Base-by-base conservation (phyloP, 2,797 vertebrate species). In the Morus bassanus region DNA sequence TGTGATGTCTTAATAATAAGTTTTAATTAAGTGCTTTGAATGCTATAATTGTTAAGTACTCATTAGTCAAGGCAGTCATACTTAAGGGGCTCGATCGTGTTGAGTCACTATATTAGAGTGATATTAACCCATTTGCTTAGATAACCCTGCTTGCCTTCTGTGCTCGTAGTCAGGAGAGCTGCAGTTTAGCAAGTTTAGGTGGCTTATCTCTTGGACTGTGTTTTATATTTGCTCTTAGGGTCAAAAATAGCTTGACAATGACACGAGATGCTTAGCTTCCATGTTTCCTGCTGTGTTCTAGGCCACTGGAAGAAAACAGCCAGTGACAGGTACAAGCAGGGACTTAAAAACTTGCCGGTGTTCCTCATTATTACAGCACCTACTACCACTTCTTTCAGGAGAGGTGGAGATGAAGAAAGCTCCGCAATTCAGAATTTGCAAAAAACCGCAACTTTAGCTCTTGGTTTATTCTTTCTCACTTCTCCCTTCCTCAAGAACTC, bases 11-110 rank as follows among this genome's bases (percentile, higher is more conserved):
- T 89, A 95, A 88, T 95, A 48, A 48, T 14, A 15, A 41, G 45
- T 67, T 89, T 88, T 84, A 89, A 90, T 93, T 93, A 84, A 88
- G 35, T 84, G 35, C 23, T 84, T 77, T 93, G 53, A 88, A 90
- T 88, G 35, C 56, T 91, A 7, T 84, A 93, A 92, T 93, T 73
- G 13, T 91, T 61, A 73, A 81, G 31, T 89, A 45, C 33, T 94
- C n/a, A 21, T 82, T 85, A 56, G 9, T 85, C 46, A 82, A 88
- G 88, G 19, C 22, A 72, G 10, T 78, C 63, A 57, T 85, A 84
- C 30, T 84, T 78, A 57, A 81, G 81, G 43, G 19, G 28, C 48
- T 88, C 53, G n/a, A 2, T 86, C 45, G 22, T 19, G 19, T 51
- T 59, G 57, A 83, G 30, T 91, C 64, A 80, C 51, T 89, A 37